A percentile compares a stretch with the other conserved stretches of the same genome.
Conservation (phyloP, 2,888 invertebrate genomes). For the Drosophila nr. perissopoda region DNA sequence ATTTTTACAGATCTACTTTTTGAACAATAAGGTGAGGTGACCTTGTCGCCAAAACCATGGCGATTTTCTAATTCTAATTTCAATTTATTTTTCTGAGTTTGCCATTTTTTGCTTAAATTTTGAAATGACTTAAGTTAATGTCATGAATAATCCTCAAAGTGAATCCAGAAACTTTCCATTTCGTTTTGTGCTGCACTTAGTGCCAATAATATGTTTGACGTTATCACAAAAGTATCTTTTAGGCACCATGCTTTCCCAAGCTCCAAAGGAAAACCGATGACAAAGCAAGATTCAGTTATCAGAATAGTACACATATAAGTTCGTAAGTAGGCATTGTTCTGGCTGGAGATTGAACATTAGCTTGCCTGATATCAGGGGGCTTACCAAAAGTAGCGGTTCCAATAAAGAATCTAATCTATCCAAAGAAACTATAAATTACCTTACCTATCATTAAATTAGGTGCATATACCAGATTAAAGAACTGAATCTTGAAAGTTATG, state of each 20-base stretch:
- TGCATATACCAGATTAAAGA: neutral
- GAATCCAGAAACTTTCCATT: neutral
- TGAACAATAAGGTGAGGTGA: neutral
- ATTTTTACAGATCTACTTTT: neutral
- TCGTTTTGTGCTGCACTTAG: no score
- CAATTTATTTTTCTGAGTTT: neutral
- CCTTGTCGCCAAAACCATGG: neutral
- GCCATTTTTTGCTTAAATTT: neutral
- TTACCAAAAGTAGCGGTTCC: neutral
- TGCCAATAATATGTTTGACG: neutral
- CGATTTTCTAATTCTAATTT: neutral
- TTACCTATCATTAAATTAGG: neutral
- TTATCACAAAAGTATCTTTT: neutral
- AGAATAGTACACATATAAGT: neutral
- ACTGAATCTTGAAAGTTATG: neutral
- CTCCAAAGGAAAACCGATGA: neutral
- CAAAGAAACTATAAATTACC: neutral
- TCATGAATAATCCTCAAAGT: neutral
- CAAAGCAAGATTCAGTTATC: neutral
- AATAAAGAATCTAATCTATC: neutral
- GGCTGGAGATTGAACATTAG: neutral
- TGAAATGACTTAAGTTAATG: neutral
- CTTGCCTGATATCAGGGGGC: neutral
- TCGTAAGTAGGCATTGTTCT: neutral
- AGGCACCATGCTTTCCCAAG: neutral